A percentile compares a stretch with the other conserved stretches of the same genome.
Conservation (phyloP, 2,888 invertebrate species). For the Dysmachus trigonus region DNA sequence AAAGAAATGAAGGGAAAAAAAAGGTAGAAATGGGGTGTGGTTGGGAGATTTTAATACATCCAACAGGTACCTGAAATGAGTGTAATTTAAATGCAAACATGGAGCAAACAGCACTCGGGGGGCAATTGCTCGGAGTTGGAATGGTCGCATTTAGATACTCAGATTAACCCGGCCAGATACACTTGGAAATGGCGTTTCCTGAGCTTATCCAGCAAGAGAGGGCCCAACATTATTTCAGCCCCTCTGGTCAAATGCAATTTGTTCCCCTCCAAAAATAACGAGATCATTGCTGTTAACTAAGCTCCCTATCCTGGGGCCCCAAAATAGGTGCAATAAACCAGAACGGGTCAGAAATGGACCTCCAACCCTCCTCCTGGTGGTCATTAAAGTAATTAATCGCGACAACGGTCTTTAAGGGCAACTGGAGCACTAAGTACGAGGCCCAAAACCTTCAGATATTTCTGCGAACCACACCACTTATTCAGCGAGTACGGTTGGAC, state of each 20-base stretch:
- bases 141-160: conserved; percentile 28
- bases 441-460: not conserved
- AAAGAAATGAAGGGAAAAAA: not conserved
- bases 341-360: not conserved
- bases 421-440: not conserved
- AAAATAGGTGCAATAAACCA: not conserved
- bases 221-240: not conserved
- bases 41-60: not conserved
- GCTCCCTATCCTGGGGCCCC: not conserved
- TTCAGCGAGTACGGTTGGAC: not conserved
- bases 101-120: conserved; percentile 16
- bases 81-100: conserved; percentile 38
- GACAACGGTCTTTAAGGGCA: not conserved
- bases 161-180: conserved; percentile 12
- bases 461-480: not conserved
- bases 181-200: not conserved
- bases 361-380: not conserved
- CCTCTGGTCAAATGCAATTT: conserved; percentile 9
- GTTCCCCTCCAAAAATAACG: not conserved
- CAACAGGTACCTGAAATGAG: conserved; percentile 12
- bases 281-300: not conserved
- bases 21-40: not conserved
- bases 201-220: not conserved
- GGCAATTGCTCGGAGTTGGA: conserved; percentile 1
- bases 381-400: not conserved